These are phyloP conservation scores for Ptyas mucosa DNA, from an alignment of 2,113 vertebrate species.

Conservation along the genomic window DNA sequence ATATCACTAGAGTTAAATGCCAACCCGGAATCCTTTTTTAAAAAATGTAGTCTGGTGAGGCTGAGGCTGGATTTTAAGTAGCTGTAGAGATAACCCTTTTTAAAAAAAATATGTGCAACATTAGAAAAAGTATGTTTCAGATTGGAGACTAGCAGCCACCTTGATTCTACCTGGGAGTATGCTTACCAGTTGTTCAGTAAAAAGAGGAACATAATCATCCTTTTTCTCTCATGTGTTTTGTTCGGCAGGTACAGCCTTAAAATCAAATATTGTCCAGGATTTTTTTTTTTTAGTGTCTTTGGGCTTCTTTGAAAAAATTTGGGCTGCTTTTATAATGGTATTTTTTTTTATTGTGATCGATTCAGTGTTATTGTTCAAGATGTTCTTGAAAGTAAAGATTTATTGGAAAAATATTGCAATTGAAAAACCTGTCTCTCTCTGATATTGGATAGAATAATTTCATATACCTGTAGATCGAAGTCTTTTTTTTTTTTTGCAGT, in stretches of 20 bases:
- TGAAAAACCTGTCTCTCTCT: background rate
- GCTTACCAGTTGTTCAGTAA: background rate
- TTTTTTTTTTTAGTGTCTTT: background rate
- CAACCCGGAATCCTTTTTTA: background rate
- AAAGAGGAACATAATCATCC: background rate
- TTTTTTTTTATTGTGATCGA: background rate
- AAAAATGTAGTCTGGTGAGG: background rate
- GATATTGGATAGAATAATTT: background rate
- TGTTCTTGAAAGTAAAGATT: background rate
- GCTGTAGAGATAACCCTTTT: background rate
- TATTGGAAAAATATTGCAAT: background rate
- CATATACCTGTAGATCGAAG: background rate
- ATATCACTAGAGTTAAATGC: fast-evolving
- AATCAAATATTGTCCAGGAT: background rate
- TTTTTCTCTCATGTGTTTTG: background rate
- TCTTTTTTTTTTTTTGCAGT: background rate
- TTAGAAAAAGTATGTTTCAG: background rate
- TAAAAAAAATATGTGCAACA: background rate
- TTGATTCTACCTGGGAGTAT: background rate
- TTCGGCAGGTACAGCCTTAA: background rate
- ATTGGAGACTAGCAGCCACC: background rate
- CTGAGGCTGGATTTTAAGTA: background rate
- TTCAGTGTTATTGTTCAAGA: background rate
- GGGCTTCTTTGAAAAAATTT: background rate
- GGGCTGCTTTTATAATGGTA: background rate